These are phyloP conservation scores for Zygaena filipendulae DNA, from an alignment of 2,888 invertebrate species.

Conservation along the genomic window DNA sequence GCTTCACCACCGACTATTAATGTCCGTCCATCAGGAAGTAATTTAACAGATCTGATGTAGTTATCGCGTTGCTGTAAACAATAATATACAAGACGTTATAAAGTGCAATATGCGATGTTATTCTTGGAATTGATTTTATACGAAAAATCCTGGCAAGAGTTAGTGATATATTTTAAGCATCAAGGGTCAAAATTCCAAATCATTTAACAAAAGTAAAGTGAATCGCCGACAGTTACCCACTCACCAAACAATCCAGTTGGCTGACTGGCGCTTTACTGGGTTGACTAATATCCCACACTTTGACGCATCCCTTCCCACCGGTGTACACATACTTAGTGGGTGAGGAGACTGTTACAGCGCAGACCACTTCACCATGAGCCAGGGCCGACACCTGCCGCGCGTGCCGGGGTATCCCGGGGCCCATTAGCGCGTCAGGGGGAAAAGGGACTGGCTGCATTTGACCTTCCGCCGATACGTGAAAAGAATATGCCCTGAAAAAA, in stretches of 20 bases:
- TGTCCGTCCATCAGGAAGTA: constrained; percentile 92
- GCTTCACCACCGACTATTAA: constrained; percentile 97
- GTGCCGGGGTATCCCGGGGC: constrained; percentile 93
- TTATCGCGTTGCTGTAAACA: constrained; percentile 85
- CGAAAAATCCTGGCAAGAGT: no score
- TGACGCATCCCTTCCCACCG: constrained; percentile 96
- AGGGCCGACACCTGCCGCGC: constrained; percentile 93
- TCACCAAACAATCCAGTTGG: constrained; percentile 90
- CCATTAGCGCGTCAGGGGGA: constrained; percentile 92
- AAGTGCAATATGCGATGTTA: constrained; percentile 11
- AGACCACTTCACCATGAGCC: constrained; percentile 96
- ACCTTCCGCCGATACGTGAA: constrained; percentile 91
- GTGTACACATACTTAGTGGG: constrained; percentile 95
- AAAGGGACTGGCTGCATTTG: constrained; percentile 94
- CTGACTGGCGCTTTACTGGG: constrained; percentile 90
- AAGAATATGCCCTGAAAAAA: constrained; percentile 85
- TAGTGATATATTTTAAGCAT: no score
- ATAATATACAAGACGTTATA: no score
- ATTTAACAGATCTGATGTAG: constrained; percentile 94
- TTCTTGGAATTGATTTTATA: no score
- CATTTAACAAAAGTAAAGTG: no score
- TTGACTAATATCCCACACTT: constrained; percentile 97
- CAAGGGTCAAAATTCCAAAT: no score
- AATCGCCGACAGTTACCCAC: constrained; percentile 62
- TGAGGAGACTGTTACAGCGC: constrained; percentile 96